Conservation (phyloP, 2,888 invertebrate species). For the Tiliacea citrago region DNA sequence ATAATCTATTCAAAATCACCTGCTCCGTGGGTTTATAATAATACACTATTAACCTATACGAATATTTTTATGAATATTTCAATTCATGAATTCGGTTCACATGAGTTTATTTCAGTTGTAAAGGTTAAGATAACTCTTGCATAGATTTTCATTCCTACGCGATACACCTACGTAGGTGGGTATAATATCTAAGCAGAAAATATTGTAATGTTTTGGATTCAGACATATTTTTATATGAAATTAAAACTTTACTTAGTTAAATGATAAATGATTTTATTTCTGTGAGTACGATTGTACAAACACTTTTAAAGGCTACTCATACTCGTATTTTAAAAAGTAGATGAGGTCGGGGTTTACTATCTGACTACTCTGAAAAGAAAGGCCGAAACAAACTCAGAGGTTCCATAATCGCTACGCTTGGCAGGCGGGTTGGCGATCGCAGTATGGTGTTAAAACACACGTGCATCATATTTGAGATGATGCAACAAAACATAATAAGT, state of each 20-base stretch:
- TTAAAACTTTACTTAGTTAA: neutral
- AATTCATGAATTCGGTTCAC: conserved; percentile 17
- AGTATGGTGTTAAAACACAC: no score
- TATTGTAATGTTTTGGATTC: neutral
- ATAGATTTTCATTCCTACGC: conserved; percentile 31
- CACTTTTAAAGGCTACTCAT: no score
- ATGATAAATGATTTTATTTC: no score
- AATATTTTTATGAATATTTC: conserved; percentile 25
- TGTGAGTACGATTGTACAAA: no score
- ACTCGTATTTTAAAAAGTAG: no score
- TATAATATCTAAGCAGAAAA: neutral
- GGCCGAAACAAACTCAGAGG: no score
- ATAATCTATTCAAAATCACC: neutral
- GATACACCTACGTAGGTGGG: conserved; percentile 19
- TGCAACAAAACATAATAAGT: no score
- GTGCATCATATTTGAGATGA: no score
- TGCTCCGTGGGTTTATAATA: neutral
- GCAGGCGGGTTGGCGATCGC: no score
- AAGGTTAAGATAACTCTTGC: conserved; percentile 45
- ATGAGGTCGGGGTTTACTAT: no score
- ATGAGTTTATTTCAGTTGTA: conserved; percentile 7
- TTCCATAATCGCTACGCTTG: no score
- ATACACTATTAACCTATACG: neutral
- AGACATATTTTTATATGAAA: neutral
- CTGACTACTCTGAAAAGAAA: no score